Evolutionary conservation across 2,888 invertebrate species (phyloP), one percentile per base, ranked within the genome.

Genomic region (Eulithis prunata): DNA sequence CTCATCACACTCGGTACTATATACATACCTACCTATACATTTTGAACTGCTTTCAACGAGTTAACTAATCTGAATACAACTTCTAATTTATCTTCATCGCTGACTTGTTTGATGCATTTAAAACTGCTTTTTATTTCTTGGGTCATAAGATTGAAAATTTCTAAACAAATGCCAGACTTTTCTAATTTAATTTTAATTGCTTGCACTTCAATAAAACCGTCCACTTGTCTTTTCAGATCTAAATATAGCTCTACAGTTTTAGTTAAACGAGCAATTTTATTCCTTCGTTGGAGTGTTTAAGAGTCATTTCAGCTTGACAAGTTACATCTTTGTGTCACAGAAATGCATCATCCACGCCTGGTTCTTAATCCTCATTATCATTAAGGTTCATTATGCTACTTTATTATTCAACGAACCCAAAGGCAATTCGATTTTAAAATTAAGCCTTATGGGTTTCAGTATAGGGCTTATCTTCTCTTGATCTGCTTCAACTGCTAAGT

Each of bases 151-250:
- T 71, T 64, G 14, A 70, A 58, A 68, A 60, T 73, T 49, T 28
- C 2, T n/a, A 45, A 46, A 12, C 32, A 14, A 13, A 14, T 28
- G 41, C 12, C 47, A 8, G 53, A 8, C 59, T 56, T 55, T 63
- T 81, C 78, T 75, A 75, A 80, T 81, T 80, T 80, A 71, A 76
- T 76, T 78, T 78, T 81, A 82, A 82, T 82, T 79, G 77, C 75
- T 71, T 78, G 76, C 80, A 77, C 79, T 81, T 79, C 73, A 71
- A 75, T 77, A 76, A 75, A 38, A 75, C 67, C 74, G 74, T 77
- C 76, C 79, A 82, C 82, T 82, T 82, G 79, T 80, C 76, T 78
- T 73, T 71, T 68, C 61, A 57, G 60, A 57, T 71, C 74, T 79
- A 73, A 73, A 57, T 64, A 64, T 69, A 69, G 14, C 8, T 54